Conservation (phyloP, 2,888 invertebrate genomes). For the Temnothorax unifasciatus region DNA sequence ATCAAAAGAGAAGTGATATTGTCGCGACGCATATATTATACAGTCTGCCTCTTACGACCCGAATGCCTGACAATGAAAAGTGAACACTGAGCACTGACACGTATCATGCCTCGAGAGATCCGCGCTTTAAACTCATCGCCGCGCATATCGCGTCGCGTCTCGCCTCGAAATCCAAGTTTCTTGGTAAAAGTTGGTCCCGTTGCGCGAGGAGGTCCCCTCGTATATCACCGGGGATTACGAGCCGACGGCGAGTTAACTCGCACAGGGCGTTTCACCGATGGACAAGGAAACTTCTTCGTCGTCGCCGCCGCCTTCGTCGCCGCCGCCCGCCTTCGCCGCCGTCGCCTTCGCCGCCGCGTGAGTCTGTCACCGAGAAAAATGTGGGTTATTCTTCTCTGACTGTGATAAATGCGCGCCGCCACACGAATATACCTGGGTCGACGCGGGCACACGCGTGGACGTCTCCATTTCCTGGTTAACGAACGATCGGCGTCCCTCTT, state of each 20-base stretch:
- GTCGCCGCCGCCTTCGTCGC: not conserved
- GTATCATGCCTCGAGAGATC: conserved; percentile 4
- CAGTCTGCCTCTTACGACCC: not conserved
- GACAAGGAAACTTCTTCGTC: conserved; percentile 50
- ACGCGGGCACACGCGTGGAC: conserved; percentile 62
- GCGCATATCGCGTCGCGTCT: conserved; percentile 35
- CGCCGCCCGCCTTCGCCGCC: too few species aligned
- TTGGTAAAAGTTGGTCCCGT: conserved; percentile 71
- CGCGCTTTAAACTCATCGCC: conserved; percentile 3
- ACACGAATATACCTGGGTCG: conserved; percentile 41
- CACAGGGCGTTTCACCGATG: conserved; percentile 52
- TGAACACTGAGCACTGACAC: conserved; percentile 23
- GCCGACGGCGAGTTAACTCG: conserved; percentile 60
- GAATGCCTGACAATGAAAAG: conserved; percentile 44
- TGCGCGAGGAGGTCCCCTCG: conserved; percentile 63
- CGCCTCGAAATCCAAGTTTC: conserved; percentile 69
- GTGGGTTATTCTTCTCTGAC: conserved; percentile 59
- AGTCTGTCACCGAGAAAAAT: conserved; percentile 64
- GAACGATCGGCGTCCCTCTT: conserved; percentile 61
- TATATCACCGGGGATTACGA: conserved; percentile 69
- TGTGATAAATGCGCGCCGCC: conserved; percentile 65
- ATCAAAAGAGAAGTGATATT: not conserved
- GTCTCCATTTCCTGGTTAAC: conserved; percentile 73
- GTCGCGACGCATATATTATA: not conserved
- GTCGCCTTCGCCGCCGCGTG: conserved; percentile 29